Percentiles rank a stretch among this genome's conserved stretches.
phyloP scores from a whole-genome alignment of 2,797 vertebrate species.

The Helicolenus hilgendorfi region DNA sequence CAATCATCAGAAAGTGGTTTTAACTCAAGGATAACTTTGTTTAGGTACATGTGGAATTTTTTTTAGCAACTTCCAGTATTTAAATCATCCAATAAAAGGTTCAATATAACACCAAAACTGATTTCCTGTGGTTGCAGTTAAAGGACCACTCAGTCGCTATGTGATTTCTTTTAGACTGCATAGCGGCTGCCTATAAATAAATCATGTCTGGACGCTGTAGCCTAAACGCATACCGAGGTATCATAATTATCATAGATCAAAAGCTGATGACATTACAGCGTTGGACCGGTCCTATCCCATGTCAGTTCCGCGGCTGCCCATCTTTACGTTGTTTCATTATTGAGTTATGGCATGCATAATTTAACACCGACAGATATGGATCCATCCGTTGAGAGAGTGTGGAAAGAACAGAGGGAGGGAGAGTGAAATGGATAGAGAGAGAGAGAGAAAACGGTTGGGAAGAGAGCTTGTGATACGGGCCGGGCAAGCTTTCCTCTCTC shows the following conservation, averaged over 20 bases:
- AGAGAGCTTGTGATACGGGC: slow-evolving; percentile 35
- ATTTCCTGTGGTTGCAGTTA: slow-evolving; percentile 65
- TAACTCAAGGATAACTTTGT: slow-evolving; percentile 31
- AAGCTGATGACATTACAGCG: slow-evolving; percentile 89
- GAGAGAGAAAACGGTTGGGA: slow-evolving; percentile 13
- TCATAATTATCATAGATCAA: slow-evolving; percentile 91
- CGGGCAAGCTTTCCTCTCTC: slow-evolving; percentile 9
- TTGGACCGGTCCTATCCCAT: slow-evolving; percentile 82
- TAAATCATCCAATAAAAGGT: slow-evolving; percentile 31
- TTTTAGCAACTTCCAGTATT: slow-evolving; percentile 31
- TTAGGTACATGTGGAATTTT: slow-evolving; percentile 15
- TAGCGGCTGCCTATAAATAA: slow-evolving; percentile 85
- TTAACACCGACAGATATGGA: slow-evolving; percentile 88
- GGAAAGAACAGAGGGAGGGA: slow-evolving; percentile 71
- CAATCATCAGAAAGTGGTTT: slow-evolving; percentile 27
- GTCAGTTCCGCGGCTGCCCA: slow-evolving; percentile 84
- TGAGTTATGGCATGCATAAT: slow-evolving; percentile 90
- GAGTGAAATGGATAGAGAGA: slow-evolving; percentile 44
- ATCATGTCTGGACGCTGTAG: slow-evolving; percentile 84
- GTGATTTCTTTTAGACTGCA: slow-evolving; percentile 78
- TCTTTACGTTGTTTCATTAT: slow-evolving; percentile 89
- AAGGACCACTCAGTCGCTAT: slow-evolving; percentile 62
- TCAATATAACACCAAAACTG: slow-evolving; percentile 21
- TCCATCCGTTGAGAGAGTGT: slow-evolving; percentile 85
- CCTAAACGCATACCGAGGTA: slow-evolving; percentile 88